phyloP scores from a whole-genome alignment of 1,140 invertebrate genomes.

The Zaprionus gabonicus region DNA sequence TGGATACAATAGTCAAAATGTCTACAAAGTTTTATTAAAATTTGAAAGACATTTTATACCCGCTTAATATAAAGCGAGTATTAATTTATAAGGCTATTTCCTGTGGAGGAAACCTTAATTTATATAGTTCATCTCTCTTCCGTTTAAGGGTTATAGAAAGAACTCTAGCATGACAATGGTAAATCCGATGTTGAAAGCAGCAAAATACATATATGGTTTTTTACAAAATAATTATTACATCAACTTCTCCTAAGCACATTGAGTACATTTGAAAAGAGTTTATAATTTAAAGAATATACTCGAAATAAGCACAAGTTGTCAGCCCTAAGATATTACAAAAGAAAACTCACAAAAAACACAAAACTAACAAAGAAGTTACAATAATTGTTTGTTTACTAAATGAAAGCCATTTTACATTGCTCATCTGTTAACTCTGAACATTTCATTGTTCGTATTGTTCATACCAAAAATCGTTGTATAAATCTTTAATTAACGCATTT shows the following conservation, averaged over 20 bases:
- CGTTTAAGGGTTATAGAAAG: background rate
- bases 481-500: conserved; percentile 60
- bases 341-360: background rate
- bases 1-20: background rate
- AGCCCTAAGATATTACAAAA: conserved; percentile 8
- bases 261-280: conserved; percentile 31
- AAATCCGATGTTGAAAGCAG: background rate
- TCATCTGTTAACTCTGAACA: conserved; percentile 14
- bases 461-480: conserved; percentile 32
- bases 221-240: background rate
- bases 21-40: background rate
- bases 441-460: conserved; percentile 22
- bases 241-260: background rate
- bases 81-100: background rate
- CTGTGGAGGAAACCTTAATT: background rate
- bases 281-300: background rate
- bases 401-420: conserved; percentile 9
- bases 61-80: background rate
- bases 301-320: conserved; percentile 42
- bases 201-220: background rate
- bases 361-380: conserved; percentile 21
- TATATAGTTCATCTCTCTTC: background rate
- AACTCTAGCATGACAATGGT: background rate
- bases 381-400: conserved; percentile 31
- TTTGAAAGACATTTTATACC: background rate